Conservation (phyloP, 2,888 invertebrate species). For the Epinotia bilunana region DNA sequence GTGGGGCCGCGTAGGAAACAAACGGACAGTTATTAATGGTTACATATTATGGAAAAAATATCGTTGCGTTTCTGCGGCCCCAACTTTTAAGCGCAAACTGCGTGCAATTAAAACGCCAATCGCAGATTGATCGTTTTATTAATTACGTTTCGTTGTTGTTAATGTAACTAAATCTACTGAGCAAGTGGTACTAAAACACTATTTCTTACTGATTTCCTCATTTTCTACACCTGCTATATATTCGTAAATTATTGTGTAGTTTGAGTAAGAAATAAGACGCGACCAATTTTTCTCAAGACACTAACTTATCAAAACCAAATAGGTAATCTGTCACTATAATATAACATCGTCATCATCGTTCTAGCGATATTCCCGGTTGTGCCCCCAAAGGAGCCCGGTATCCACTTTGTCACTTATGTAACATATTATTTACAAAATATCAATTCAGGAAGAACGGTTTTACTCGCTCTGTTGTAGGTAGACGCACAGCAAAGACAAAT, state of each 20-base stretch:
- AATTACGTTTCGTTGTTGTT: slow-evolving; percentile 52
- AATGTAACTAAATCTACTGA: not conserved
- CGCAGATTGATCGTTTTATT: slow-evolving; percentile 79
- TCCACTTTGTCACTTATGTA: too few relatives aligned
- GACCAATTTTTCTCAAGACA: not conserved
- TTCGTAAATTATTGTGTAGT: not conserved
- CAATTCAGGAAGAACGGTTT: too few relatives aligned
- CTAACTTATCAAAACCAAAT: too few relatives aligned
- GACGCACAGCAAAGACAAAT: not conserved
- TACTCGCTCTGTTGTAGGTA: not conserved
- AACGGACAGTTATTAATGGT: slow-evolving; percentile 89
- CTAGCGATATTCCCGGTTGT: too few relatives aligned
- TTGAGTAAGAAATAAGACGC: not conserved
- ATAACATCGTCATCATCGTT: too few relatives aligned
- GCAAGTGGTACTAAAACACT: not conserved
- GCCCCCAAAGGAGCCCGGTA: too few relatives aligned
- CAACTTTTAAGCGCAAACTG: slow-evolving; percentile 81
- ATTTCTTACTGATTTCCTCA: not conserved
- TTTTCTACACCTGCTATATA: not conserved
- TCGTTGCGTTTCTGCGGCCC: slow-evolving; percentile 84
- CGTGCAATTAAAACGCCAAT: slow-evolving; percentile 82
- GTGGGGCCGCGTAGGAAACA: slow-evolving; percentile 80
- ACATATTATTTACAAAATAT: too few relatives aligned
- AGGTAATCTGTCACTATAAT: too few relatives aligned
- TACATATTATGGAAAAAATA: slow-evolving; percentile 85